phyloP scores from a whole-genome alignment of 2,113 vertebrate species.

The Zapornia atra region DNA sequence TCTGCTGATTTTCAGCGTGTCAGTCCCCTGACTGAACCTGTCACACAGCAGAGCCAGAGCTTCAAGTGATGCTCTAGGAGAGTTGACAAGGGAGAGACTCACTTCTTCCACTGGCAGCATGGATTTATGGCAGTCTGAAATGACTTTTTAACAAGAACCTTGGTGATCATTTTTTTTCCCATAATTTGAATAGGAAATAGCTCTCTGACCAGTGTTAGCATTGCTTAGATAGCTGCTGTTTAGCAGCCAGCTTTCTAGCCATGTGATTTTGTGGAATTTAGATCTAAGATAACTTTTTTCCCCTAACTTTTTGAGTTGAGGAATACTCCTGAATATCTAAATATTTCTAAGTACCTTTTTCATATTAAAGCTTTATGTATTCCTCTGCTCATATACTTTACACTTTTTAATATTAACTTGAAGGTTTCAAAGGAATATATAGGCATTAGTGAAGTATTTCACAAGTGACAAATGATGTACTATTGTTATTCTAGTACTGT shows the following conservation, averaged over 20 bases:
- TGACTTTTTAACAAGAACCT: neutral
- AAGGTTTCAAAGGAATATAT: neutral
- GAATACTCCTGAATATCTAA: neutral
- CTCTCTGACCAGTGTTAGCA: neutral
- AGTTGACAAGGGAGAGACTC: neutral
- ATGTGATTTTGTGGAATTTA: neutral
- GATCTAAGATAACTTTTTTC: neutral
- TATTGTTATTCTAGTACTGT: neutral
- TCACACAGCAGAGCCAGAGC: rapidly evolving
- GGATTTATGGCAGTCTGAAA: neutral
- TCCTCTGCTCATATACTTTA: neutral
- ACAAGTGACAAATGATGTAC: neutral
- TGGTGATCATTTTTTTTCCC: neutral
- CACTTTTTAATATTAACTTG: neutral
- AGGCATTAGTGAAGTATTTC: neutral
- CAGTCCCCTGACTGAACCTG: neutral
- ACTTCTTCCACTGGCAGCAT: neutral
- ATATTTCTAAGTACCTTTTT: neutral
- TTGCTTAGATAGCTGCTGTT: neutral
- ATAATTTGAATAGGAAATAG: neutral
- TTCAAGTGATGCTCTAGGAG: neutral
- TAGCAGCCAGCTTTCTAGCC: neutral
- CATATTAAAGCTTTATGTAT: neutral
- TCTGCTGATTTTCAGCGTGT: neutral
- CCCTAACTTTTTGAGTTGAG: neutral